Evolutionary conservation across 2,113 vertebrate genomes (phyloP).

Genomic region (Eurystomus gularis): DNA sequence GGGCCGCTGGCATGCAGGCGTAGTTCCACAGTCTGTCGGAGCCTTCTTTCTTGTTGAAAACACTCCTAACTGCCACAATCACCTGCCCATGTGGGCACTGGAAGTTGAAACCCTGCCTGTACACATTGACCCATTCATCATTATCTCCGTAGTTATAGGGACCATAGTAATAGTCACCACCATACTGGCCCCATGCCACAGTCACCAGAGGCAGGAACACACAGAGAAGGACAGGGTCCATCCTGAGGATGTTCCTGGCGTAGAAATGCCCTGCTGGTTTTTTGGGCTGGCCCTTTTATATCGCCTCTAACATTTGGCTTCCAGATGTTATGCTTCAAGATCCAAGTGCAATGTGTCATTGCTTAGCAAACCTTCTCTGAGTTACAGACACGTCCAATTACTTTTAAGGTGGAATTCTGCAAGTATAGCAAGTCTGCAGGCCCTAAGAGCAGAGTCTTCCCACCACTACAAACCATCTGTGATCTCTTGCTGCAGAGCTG

Average conservation of each 20-base stretch:
- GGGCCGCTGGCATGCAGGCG: conserved; percentile 88
- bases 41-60: conserved; percentile 88
- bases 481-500: neutral
- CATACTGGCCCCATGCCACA: conserved; percentile 73
- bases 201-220: conserved; percentile 74
- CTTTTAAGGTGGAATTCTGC: conserved; percentile 80
- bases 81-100: conserved; percentile 93
- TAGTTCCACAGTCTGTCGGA: conserved; percentile 92
- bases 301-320: conserved; percentile 78
- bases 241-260: conserved; percentile 69
- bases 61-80: conserved; percentile 88
- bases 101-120: conserved; percentile 94
- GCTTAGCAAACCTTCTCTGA: conserved; percentile 64
- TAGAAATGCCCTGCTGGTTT: conserved; percentile 35
- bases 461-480: neutral
- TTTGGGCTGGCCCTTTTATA: conserved; percentile 78
- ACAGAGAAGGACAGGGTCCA: conserved; percentile 77
- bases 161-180: conserved; percentile 68
- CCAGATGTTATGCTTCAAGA: conserved; percentile 88
- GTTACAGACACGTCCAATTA: conserved; percentile 26
- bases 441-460: neutral
- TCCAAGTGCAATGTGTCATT: conserved; percentile 86
- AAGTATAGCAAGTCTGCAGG: neutral
- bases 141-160: conserved; percentile 80
- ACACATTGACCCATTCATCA: conserved; percentile 88